phyloP scores from a whole-genome alignment of 2,797 vertebrate genomes.

The Prunella strophiata region DNA sequence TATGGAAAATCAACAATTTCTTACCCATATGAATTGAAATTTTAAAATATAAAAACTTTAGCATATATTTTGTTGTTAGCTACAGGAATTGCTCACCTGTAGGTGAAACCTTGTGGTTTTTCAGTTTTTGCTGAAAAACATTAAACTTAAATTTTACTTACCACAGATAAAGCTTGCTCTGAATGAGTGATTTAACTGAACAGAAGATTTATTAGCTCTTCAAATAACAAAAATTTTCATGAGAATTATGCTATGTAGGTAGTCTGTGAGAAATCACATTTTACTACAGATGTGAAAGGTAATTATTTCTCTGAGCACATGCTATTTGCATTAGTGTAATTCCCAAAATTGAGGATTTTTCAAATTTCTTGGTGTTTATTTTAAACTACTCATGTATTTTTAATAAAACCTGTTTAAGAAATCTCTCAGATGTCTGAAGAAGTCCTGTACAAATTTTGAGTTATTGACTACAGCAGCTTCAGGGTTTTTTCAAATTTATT shows the following conservation, averaged over 20 bases:
- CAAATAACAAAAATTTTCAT: neutral
- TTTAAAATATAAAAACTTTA: neutral
- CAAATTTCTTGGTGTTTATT: neutral
- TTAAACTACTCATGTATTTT: slow-evolving; percentile 47
- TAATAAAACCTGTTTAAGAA: slow-evolving; percentile 30
- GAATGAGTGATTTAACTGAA: neutral
- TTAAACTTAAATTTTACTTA: neutral
- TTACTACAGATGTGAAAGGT: neutral
- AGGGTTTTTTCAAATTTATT: neutral
- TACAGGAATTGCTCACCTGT: neutral
- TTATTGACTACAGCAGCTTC: slow-evolving; percentile 23
- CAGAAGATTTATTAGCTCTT: neutral
- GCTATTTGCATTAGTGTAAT: neutral
- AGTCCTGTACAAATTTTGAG: slow-evolving; percentile 8
- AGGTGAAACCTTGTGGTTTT: neutral
- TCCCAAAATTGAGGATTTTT: neutral
- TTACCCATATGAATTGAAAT: neutral
- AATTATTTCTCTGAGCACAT: neutral
- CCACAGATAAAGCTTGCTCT: neutral
- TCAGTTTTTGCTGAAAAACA: neutral
- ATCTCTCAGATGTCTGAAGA: slow-evolving; percentile 44
- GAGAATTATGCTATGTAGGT: neutral
- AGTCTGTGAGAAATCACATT: neutral
- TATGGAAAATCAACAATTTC: neutral
- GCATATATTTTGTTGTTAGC: neutral